Conservation (phyloP, 2,797 vertebrate species). For the Diglossa cyanea region DNA sequence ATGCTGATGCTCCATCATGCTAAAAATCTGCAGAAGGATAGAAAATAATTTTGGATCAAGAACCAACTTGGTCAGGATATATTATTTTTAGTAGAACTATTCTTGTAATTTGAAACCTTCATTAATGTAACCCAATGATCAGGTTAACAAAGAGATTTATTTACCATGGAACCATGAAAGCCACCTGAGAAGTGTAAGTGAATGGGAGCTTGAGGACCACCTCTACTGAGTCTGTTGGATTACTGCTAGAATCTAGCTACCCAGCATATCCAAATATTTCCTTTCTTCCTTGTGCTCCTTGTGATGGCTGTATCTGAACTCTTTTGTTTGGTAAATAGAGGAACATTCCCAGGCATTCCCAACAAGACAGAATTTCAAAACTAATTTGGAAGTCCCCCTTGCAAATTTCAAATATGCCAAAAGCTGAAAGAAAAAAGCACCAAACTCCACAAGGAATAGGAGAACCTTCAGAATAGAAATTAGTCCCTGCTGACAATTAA, state of each 20-base stretch:
- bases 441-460: neutral
- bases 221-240: accelerated
- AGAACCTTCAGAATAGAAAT: slow-evolving; percentile 3
- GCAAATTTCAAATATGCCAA: neutral
- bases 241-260: neutral
- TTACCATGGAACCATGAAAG: neutral
- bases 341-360: neutral
- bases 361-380: neutral
- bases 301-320: neutral
- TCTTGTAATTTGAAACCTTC: neutral
- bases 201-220: neutral
- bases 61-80: neutral
- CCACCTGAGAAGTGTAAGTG: neutral
- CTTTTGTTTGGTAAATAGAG: neutral
- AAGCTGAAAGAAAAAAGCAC: neutral
- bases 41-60: neutral
- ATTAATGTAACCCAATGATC: neutral
- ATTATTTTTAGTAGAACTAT: neutral
- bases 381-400: neutral
- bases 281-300: neutral
- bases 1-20: neutral
- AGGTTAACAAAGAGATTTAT: neutral
- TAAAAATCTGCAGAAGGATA: neutral
- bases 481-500: neutral
- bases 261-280: neutral